A percentile compares a stretch with the other conserved stretches of the same genome.
phyloP scores from a whole-genome alignment of 2,797 vertebrate species.

The Falco rusticolus region DNA sequence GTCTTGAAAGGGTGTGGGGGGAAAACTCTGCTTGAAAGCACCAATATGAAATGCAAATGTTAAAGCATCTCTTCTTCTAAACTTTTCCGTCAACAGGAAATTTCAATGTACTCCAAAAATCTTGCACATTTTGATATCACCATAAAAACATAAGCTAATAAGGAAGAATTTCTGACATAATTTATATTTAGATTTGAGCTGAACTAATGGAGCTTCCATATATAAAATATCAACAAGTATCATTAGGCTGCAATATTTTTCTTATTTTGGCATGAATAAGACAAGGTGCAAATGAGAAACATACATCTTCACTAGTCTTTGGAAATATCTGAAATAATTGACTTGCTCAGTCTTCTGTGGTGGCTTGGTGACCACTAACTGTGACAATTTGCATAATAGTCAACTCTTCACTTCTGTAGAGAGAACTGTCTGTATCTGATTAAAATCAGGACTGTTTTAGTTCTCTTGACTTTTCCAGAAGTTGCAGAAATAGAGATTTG shows the following conservation, averaged over 20 bases:
- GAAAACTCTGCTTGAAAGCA: slow-evolving; percentile 34
- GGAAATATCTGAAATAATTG: slow-evolving; percentile 82
- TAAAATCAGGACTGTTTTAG: slow-evolving; percentile 85
- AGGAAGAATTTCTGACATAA: slow-evolving; percentile 50
- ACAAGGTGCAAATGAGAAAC: slow-evolving; percentile 68
- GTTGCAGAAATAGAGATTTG: slow-evolving; percentile 88
- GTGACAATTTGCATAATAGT: slow-evolving; percentile 88
- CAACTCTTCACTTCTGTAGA: slow-evolving; percentile 82
- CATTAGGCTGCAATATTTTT: slow-evolving; percentile 77
- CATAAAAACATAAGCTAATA: slow-evolving; percentile 30
- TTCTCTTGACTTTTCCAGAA: slow-evolving; percentile 84
- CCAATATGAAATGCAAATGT: slow-evolving; percentile 24
- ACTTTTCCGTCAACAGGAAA: neutral
- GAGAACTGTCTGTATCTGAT: slow-evolving; percentile 86
- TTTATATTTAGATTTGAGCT: slow-evolving; percentile 69
- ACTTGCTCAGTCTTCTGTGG: slow-evolving; percentile 82
- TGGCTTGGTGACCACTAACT: slow-evolving; percentile 82
- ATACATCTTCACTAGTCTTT: slow-evolving; percentile 84
- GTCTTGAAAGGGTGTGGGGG: slow-evolving; percentile 19
- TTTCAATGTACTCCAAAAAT: neutral
- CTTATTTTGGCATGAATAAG: slow-evolving; percentile 72
- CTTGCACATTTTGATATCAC: slow-evolving; percentile 14
- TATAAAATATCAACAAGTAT: slow-evolving; percentile 75
- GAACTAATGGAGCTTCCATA: slow-evolving; percentile 66
- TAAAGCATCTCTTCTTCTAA: neutral